Conservation (phyloP, 2,888 invertebrate genomes). For the Amphipoea lucens region DNA sequence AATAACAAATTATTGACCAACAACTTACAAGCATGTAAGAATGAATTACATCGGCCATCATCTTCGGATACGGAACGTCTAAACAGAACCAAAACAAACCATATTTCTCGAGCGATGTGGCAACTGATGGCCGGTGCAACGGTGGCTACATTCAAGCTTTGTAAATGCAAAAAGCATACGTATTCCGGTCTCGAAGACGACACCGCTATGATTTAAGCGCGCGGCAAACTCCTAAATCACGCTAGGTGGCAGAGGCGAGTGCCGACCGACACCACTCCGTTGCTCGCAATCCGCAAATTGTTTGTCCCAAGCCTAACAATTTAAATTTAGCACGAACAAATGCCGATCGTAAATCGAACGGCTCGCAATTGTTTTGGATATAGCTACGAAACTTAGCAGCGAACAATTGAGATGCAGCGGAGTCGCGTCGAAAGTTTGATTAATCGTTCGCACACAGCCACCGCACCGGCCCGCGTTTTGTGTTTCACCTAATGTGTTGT, state of each 20-base stretch:
- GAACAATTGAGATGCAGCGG: conserved; percentile 77
- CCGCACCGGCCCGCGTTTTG: conserved; percentile 73
- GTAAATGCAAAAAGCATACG: conserved; percentile 82
- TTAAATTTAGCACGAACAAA: conserved; percentile 89
- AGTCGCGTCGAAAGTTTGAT: conserved; percentile 81
- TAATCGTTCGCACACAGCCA: conserved; percentile 74
- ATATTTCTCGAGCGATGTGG: conserved; percentile 76
- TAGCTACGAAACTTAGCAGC: conserved; percentile 83
- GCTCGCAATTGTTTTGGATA: conserved; percentile 87
- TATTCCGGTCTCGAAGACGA: conserved; percentile 81
- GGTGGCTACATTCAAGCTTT: conserved; percentile 76
- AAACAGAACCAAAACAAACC: conserved; percentile 80
- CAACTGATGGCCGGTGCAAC: conserved; percentile 76
- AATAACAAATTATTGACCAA: conserved; percentile 66
- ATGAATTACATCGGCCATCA: conserved; percentile 68
- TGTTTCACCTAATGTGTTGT: conserved; percentile 70
- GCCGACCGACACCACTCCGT: conserved; percentile 83
- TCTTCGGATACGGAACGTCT: conserved; percentile 70
- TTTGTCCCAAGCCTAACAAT: conserved; percentile 88
- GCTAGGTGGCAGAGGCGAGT: conserved; percentile 83
- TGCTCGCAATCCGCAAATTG: conserved; percentile 88
- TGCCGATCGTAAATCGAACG: conserved; percentile 88
- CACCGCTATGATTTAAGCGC: conserved; percentile 86
- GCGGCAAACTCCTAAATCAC: conserved; percentile 86
- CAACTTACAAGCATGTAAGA: conserved; percentile 54